Base-by-base conservation (phyloP, 1,140 invertebrate genomes). In the Hydropsyche tenuis region DNA sequence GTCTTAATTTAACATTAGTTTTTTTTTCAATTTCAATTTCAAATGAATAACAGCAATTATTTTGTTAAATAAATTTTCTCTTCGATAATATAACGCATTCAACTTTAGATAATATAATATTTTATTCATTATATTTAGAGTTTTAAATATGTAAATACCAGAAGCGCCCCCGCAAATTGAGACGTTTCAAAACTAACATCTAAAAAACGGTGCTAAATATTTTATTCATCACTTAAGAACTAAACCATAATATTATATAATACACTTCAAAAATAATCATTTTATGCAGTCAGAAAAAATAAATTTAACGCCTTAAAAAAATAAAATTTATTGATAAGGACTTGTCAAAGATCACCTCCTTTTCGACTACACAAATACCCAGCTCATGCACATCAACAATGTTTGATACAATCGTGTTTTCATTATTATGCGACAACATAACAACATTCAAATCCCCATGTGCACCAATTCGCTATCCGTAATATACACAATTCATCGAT, bases 1-100 rank as follows among this genome's bases (percentile, higher is more conserved):
- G 76, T 77, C 76, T 77, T 77, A 77, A 66, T 68, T 68, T 77
- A 77, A 77, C 73, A 75, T 77, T 73, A 75, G 71, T 73, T 74
- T 43, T 63, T 65, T 71, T 20, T 63, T 65, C 66, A 48, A 60
- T 14, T 63, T 63, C 23, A 30, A 42, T 62, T 65, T 74, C 69
- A 71, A 37, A 37, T 37, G 30, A 37, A 37, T 77, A 77, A 77
- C 75, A 77, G 75, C 75, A 77, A 77, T 74, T 77, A 74, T 70
- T 56, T 60, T 60, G 23, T 74, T 77, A 77, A 73, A 77, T 77
- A 74, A 74, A 77, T 77, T 77, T 77, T 77, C 75, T 77, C 51
- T 77, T 70, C 66, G 70, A 77, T 77, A 74, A 51, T 70, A 71
- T 77, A 77, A 74, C 72, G 72, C 73, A 22, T 69, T 74, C 22